phyloP scores from a whole-genome alignment of 2,888 invertebrate species.

The Drosophila mulleri region DNA sequence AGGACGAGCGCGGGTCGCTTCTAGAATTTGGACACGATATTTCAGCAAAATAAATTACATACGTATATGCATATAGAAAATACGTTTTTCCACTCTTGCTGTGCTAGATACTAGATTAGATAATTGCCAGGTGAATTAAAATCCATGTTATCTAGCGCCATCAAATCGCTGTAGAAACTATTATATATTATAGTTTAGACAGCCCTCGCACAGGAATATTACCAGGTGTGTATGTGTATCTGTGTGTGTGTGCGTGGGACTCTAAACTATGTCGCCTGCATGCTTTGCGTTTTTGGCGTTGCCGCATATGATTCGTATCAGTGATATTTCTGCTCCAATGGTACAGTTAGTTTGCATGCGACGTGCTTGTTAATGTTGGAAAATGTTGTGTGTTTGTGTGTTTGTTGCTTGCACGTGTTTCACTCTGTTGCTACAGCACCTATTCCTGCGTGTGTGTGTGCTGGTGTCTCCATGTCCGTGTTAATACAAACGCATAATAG shows the following conservation, averaged over 20 bases:
- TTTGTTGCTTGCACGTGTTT: conserved; percentile 27
- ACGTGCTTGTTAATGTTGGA: conserved; percentile 75
- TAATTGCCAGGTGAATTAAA: neutral
- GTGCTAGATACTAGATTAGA: conserved; percentile 2
- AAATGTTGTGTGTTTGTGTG: conserved; percentile 20
- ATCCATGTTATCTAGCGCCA: neutral
- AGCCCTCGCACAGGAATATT: conserved; percentile 37
- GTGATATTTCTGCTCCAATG: conserved; percentile 80
- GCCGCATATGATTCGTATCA: conserved; percentile 80
- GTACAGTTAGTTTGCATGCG: conserved; percentile 77
- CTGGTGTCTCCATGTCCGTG: conserved; percentile 50
- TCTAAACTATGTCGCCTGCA: conserved; percentile 37
- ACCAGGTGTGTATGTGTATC: neutral
- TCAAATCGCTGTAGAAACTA: neutral
- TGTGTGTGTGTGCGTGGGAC: conserved; percentile 6
- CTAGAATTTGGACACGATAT: conserved; percentile 26
- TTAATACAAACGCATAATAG: conserved; percentile 81
- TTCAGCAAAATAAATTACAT: neutral
- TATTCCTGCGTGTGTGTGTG: conserved; percentile 3
- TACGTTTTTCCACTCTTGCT: too few relatives aligned
- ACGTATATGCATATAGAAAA: too few relatives aligned
- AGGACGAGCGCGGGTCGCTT: conserved; percentile 32
- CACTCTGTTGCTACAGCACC: conserved; percentile 19
- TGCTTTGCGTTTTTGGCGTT: conserved; percentile 57
- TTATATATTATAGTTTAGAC: conserved; percentile 1